Conservation (phyloP, 2,888 invertebrate species). For the Saturnia japonica region DNA sequence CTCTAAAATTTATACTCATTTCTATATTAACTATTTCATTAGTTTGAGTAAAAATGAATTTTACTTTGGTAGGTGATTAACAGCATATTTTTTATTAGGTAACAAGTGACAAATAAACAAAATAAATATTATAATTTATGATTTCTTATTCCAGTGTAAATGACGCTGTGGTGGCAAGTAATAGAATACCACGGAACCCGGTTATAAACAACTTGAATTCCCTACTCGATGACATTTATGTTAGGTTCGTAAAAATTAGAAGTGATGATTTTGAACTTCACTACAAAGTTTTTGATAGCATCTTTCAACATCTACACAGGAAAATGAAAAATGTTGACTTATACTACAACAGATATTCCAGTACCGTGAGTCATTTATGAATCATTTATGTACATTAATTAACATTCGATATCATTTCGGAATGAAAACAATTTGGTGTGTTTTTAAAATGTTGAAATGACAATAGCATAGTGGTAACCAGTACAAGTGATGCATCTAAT, state of each 20-base stretch:
- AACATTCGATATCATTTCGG: too few species aligned
- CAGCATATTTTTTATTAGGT: too few species aligned
- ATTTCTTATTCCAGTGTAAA: slow-evolving; percentile 17
- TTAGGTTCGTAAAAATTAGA: slow-evolving; percentile 50
- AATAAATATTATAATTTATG: slow-evolving; percentile 18
- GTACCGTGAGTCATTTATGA: slow-evolving; percentile 48
- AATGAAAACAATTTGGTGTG: too few species aligned
- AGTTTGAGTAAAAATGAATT: too few species aligned
- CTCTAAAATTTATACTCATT: too few species aligned
- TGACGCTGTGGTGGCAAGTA: background rate
- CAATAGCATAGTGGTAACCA: too few species aligned
- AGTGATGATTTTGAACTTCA: slow-evolving; percentile 51
- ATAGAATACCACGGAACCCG: slow-evolving; percentile 37
- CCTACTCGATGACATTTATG: slow-evolving; percentile 54
- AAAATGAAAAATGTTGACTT: slow-evolving; percentile 62
- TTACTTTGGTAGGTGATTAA: too few species aligned
- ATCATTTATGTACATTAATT: background rate
- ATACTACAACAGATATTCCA: slow-evolving; percentile 60
- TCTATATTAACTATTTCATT: too few species aligned
- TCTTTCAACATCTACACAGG: slow-evolving; percentile 52
- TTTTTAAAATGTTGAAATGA: too few species aligned
- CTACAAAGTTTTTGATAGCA: slow-evolving; percentile 53
- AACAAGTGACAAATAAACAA: too few species aligned
- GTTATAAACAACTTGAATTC: slow-evolving; percentile 53
- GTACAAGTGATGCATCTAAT: too few species aligned